Evolutionary conservation across 2,797 vertebrate species (phyloP).

Genomic region (Mus minutoides): DNA sequence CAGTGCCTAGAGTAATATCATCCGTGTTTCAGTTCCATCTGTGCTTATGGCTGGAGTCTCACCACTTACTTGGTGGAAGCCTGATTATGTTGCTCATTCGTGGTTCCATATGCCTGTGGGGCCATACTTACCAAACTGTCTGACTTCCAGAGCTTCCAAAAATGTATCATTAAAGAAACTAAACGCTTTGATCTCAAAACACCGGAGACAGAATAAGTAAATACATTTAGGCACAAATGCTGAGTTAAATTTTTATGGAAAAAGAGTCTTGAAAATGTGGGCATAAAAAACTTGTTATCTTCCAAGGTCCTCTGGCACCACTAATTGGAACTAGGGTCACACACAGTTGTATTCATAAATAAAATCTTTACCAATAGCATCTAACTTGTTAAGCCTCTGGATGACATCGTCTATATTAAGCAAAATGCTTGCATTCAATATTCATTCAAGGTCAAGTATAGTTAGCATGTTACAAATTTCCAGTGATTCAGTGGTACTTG

Average conservation of each 20-base stretch:
- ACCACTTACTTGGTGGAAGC: conserved; percentile 64
- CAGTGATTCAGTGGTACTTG: conserved; percentile 51
- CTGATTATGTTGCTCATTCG: conserved; percentile 54
- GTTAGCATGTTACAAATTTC: conserved; percentile 66
- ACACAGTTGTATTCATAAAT: conserved; percentile 15
- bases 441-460: conserved; percentile 65
- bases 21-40: conserved; percentile 57
- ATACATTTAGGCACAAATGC: conserved; percentile 51
- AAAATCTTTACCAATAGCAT: conserved; percentile 33
- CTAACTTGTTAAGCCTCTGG: conserved; percentile 30
- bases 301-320: background rate
- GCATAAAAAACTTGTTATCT: conserved; percentile 25
- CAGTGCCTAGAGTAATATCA: conserved; percentile 37
- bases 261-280: conserved; percentile 36
- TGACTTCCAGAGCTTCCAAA: conserved; percentile 41
- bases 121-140: conserved; percentile 65
- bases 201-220: conserved; percentile 60
- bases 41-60: background rate
- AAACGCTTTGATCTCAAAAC: conserved; percentile 61
- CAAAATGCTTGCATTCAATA: conserved; percentile 62
- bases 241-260: conserved; percentile 57
- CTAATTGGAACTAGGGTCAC: conserved; percentile 49
- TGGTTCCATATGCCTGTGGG: conserved; percentile 61
- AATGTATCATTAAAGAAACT: conserved; percentile 48
- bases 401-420: conserved; percentile 47